Conservation (phyloP, 2,888 invertebrate species). For the Chaitophorus viminalis region DNA sequence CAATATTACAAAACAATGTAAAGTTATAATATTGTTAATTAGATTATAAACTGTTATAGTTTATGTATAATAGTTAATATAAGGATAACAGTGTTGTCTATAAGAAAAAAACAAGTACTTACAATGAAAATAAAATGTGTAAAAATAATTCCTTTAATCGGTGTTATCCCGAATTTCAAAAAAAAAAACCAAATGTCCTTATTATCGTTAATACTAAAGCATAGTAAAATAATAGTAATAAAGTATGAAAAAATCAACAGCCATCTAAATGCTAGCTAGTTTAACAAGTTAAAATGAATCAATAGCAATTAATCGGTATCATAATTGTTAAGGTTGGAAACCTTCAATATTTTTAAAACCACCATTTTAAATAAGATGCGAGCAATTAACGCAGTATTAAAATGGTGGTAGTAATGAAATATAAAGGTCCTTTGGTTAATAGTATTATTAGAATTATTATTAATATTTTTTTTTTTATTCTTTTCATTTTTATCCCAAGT, state of each 20-base stretch:
- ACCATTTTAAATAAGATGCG: no score
- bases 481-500: background rate
- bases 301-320: no score
- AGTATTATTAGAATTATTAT: background rate
- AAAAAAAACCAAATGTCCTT: background rate
- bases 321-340: no score
- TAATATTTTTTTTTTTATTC: background rate
- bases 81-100: background rate
- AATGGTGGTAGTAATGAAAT: background rate
- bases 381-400: background rate
- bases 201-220: background rate
- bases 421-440: background rate
- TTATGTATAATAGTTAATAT: background rate
- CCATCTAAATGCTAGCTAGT: background rate
- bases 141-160: background rate
- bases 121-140: background rate
- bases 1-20: background rate
- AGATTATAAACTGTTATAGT: background rate
- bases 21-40: background rate
- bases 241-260: background rate
- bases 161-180: background rate
- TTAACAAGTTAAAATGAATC: background rate
- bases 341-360: no score
- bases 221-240: background rate
- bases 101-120: background rate